Evolutionary conservation across 2,888 invertebrate genomes (phyloP).

Genomic region (Antheraea assamensis): DNA sequence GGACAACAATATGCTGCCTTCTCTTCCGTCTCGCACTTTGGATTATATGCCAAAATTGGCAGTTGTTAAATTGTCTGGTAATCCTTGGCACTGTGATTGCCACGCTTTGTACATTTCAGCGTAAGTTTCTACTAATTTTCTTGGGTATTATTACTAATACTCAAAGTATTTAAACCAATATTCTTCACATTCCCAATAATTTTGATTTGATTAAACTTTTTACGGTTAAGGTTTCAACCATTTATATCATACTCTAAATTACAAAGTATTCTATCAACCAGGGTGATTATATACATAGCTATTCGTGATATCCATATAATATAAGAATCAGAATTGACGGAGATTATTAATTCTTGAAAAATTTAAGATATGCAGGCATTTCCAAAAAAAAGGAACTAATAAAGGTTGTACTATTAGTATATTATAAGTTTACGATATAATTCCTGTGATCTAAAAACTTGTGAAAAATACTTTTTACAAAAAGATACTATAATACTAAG

Average conservation of each 20-base stretch:
- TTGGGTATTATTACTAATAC: too few species aligned
- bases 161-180: too few species aligned
- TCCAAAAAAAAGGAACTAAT: neutral
- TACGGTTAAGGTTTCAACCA: neutral
- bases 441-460: neutral
- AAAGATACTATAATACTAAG: neutral
- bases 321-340: too few species aligned
- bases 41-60: conserved; percentile 84
- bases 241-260: neutral
- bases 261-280: neutral
- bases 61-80: conserved; percentile 87
- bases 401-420: neutral
- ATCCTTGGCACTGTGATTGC: conserved; percentile 92
- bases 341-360: too few species aligned
- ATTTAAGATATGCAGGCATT: too few species aligned
- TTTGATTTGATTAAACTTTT: neutral
- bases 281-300: neutral
- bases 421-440: neutral
- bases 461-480: neutral
- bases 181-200: neutral
- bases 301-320: too few species aligned
- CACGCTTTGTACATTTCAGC: conserved; percentile 87
- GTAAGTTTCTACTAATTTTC: conserved; percentile 68
- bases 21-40: conserved; percentile 85
- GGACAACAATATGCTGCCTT: conserved; percentile 88